These are phyloP conservation scores for Lucinisca nassula DNA, from an alignment of 2,888 invertebrate genomes.

Conservation along the genomic window DNA sequence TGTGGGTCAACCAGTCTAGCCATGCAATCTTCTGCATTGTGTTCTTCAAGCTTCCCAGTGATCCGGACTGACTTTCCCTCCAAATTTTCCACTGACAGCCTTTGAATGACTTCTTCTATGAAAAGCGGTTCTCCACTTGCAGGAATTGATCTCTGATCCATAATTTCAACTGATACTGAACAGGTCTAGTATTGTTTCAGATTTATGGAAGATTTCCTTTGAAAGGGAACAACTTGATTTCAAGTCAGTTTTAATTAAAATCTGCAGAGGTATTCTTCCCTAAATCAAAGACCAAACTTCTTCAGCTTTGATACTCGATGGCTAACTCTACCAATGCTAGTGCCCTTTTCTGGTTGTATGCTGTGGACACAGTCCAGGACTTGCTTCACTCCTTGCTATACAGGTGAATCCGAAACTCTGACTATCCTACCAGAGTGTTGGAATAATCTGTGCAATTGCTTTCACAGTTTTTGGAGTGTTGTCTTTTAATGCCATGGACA, in stretches of 20 bases:
- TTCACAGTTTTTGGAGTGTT: conserved; percentile 75
- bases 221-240: no score
- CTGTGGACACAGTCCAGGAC: no score
- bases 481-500: conserved; percentile 83
- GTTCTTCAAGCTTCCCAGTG: conserved; percentile 69
- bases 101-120: conserved; percentile 54
- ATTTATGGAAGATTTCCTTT: no score
- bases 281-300: no score
- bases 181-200: background rate
- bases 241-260: no score
- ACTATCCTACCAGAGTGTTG: conserved; percentile 39
- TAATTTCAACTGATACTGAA: background rate
- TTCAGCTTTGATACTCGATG: no score
- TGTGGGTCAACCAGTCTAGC: conserved; percentile 73
- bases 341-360: no score
- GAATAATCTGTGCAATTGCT: conserved; percentile 62
- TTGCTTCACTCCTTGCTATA: no score
- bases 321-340: no score
- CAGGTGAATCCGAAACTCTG: no score
- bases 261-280: no score
- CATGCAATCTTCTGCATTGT: conserved; percentile 67
- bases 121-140: conserved; percentile 50
- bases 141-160: conserved; percentile 11
- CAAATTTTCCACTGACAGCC: background rate
- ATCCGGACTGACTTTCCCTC: conserved; percentile 54